These are phyloP conservation scores for Phylloscopus whistleri DNA, from an alignment of 2,113 vertebrate genomes.

Conservation along the genomic window DNA sequence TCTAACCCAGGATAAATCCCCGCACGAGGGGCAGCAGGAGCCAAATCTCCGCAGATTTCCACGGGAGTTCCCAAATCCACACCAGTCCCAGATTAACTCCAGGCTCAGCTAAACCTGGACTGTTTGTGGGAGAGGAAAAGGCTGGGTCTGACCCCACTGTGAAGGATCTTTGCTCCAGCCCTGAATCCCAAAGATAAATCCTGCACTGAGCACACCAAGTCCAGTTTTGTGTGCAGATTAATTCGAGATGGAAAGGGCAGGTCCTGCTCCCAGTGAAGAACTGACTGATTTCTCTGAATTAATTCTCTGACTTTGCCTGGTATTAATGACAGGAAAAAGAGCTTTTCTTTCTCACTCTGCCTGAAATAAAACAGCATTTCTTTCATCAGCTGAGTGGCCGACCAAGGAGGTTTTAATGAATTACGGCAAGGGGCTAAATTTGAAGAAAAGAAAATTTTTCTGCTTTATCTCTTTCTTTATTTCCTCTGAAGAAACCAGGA, in stretches of 20 bases:
- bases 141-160: rapidly evolving
- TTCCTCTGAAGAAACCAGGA: background rate
- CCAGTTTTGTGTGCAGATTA: rapidly evolving
- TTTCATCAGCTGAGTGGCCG: background rate
- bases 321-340: background rate
- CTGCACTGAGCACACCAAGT: rapidly evolving
- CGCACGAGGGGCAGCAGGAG: background rate
- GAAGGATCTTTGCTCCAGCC: background rate
- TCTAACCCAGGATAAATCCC: background rate
- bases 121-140: rapidly evolving
- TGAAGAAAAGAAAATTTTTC: background rate
- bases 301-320: background rate
- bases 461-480: background rate
- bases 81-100: rapidly evolving
- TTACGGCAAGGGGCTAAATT: background rate
- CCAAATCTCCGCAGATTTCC: background rate
- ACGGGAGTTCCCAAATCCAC: rapidly evolving
- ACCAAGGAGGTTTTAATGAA: background rate
- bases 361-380: background rate
- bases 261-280: background rate
- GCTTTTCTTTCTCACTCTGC: background rate
- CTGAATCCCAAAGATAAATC: background rate
- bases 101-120: background rate
- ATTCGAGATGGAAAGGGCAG: background rate
- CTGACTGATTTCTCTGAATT: background rate